Evolutionary conservation across 2,113 vertebrate genomes (phyloP).

Genomic region (Rana temporaria): DNA sequence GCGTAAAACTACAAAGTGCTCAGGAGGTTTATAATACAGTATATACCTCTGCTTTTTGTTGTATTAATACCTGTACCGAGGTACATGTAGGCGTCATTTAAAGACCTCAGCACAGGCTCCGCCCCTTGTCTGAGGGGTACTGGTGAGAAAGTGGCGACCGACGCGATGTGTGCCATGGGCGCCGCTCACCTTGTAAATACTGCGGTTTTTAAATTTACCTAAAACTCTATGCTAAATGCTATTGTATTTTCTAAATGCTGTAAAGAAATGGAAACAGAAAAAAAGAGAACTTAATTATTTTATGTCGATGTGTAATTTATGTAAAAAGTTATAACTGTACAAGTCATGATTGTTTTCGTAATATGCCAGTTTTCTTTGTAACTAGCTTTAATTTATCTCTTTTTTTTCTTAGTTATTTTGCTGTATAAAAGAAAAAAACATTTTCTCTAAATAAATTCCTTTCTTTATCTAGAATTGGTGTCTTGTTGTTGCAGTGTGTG

Average conservation of each 20-base stretch:
- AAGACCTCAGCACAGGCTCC: conserved; percentile 1
- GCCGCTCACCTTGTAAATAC: neutral
- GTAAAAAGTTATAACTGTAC: conserved; percentile 90
- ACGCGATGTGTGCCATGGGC: neutral
- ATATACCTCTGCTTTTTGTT: conserved; percentile 74
- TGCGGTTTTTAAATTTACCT: conserved; percentile 3
- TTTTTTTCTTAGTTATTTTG: conserved; percentile 69
- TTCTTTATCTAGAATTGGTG: conserved; percentile 60
- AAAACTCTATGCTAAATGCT: conserved; percentile 38
- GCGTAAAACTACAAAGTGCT: conserved; percentile 68
- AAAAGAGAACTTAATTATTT: conserved; percentile 71
- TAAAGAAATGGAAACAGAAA: conserved; percentile 63
- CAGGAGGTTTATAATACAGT: conserved; percentile 71
- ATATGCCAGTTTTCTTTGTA: conserved; percentile 74
- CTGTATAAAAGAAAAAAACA: conserved; percentile 65
- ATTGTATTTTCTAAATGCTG: conserved; percentile 52
- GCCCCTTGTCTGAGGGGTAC: neutral
- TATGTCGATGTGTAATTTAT: conserved; percentile 91
- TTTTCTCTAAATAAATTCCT: conserved; percentile 85
- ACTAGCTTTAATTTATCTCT: conserved; percentile 93
- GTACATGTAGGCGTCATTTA: conserved; percentile 61
- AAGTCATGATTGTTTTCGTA: conserved; percentile 79
- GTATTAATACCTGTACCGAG: conserved; percentile 61
- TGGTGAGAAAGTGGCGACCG: neutral
- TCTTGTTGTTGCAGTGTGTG: neutral